Conservation (phyloP, 1,140 invertebrate species). For the Fopius arisanus region DNA sequence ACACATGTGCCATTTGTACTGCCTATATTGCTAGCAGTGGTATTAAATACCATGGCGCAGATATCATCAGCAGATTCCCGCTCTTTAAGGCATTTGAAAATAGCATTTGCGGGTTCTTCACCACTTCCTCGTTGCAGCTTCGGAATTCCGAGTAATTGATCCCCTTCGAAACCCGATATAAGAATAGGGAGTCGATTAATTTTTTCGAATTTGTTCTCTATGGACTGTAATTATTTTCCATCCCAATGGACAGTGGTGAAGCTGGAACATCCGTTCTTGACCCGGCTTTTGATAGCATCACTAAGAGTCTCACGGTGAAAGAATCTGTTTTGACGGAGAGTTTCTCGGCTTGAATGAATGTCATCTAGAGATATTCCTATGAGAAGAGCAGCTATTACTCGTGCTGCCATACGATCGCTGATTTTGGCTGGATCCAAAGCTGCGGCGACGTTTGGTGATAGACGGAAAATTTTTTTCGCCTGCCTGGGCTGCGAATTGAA, state of each 20-base stretch:
- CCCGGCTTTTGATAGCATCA: not conserved
- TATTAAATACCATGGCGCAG: slow-evolving; percentile 24
- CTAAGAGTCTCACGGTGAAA: not conserved
- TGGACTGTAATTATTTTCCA: slow-evolving; percentile 10
- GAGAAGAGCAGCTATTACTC: not conserved
- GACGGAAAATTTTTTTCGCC: not conserved
- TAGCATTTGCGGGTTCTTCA: slow-evolving; percentile 11
- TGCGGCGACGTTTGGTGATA: not conserved
- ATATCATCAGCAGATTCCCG: slow-evolving; percentile 21
- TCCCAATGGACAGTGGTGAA: slow-evolving; percentile 29
- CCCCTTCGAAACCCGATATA: slow-evolving; percentile 17
- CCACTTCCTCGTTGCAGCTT: slow-evolving; percentile 18
- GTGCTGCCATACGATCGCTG: not conserved
- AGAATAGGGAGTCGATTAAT: slow-evolving; percentile 23
- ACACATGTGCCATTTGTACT: slow-evolving; percentile 26
- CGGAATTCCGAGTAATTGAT: slow-evolving; percentile 15
- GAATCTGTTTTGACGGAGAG: not conserved
- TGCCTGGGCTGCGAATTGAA: not conserved
- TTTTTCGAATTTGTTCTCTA: slow-evolving; percentile 13
- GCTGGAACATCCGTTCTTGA: not conserved
- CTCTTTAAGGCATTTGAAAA: slow-evolving; percentile 19
- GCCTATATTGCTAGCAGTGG: slow-evolving; percentile 35
- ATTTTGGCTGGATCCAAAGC: not conserved
- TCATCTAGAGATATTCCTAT: not conserved
- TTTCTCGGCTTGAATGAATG: not conserved